Conservation (phyloP, 2,113 vertebrate species). For the Syrrhaptes paradoxus region DNA sequence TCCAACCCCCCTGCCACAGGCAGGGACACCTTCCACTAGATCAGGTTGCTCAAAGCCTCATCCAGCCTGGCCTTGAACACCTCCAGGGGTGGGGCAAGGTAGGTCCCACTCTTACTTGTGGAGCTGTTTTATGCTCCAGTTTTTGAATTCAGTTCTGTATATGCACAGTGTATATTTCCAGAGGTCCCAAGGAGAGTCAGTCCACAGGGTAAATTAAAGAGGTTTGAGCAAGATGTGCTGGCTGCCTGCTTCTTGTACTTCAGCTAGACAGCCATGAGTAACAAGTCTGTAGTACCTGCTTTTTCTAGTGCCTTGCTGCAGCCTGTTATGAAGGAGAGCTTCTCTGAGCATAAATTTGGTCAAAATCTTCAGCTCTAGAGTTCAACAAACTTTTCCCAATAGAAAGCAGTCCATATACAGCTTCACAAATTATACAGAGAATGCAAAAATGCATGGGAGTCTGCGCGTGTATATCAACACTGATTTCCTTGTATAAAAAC, state of each 20-base stretch:
- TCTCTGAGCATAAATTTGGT: not conserved
- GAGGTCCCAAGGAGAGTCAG: not conserved
- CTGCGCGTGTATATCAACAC: not conserved
- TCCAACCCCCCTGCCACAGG: no score
- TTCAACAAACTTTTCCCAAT: not conserved
- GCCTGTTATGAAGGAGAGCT: not conserved
- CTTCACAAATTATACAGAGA: not conserved
- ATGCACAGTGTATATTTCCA: not conserved
- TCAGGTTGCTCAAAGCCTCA: no score
- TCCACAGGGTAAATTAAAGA: not conserved
- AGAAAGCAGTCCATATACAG: not conserved
- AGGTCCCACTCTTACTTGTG: not conserved
- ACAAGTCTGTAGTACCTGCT: not conserved
- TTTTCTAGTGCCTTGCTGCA: not conserved
- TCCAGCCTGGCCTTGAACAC: no score
- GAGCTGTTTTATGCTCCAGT: not conserved
- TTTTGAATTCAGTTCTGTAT: not conserved
- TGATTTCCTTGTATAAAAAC: not conserved
- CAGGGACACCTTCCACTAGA: no score
- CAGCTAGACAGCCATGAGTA: not conserved
- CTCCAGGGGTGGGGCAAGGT: not conserved
- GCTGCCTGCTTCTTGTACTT: not conserved
- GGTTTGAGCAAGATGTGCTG: not conserved
- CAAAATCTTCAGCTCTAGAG: not conserved
- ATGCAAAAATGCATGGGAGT: accelerated